Base-by-base conservation (phyloP, 2,797 vertebrate species). In the Esox masquinongy region DNA sequence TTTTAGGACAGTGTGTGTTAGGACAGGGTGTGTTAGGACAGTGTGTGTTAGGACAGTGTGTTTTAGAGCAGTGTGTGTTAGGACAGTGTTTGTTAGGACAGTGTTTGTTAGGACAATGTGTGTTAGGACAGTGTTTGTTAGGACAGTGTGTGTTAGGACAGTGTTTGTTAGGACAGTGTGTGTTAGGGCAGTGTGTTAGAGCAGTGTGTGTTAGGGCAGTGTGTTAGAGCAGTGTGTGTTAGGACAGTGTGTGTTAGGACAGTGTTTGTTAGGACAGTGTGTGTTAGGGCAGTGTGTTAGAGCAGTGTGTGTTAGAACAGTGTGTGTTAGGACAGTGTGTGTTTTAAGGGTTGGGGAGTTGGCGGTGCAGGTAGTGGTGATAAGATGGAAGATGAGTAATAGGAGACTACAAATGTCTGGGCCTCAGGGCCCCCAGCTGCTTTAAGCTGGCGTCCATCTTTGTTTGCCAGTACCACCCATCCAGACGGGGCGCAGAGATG, bases 381-480 rank as follows among this genome's bases (percentile, higher is more conserved):
- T 22, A 56, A 74, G 72, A 72, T 72, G 81, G 81, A 76, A 79
- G 68, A 74, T 70, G 82, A 83, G 80, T 80, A 83, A n/a, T 22
- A n/a, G n/a, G n/a, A 56, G 53, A 56, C 53, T 83, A 76, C 79
- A 74, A 76, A 83, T 82, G 81, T 83, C 72, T 73, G 73, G 83
- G 83, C 79, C 76, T 77, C 76, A 78, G 79, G 77, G 76, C 80
- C 84, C 75, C 74, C 77, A 81, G 83, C 83, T 85, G 80, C 81
- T 87, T 81, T 77, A 82, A 83, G 83, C 83, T 83, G 81, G 83
- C 81, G 77, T 79, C 83, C 83, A 83, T 86, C 82, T 84, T 83
- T 75, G 82, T 86, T 80, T 86, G 83, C 81, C 70, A 75, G 74
- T 63, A 74, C 80, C 79, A 86, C 83, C 77, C 74, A 81, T 85